Conservation (phyloP, 2,888 invertebrate species). For the Teleogryllus oceanicus region DNA sequence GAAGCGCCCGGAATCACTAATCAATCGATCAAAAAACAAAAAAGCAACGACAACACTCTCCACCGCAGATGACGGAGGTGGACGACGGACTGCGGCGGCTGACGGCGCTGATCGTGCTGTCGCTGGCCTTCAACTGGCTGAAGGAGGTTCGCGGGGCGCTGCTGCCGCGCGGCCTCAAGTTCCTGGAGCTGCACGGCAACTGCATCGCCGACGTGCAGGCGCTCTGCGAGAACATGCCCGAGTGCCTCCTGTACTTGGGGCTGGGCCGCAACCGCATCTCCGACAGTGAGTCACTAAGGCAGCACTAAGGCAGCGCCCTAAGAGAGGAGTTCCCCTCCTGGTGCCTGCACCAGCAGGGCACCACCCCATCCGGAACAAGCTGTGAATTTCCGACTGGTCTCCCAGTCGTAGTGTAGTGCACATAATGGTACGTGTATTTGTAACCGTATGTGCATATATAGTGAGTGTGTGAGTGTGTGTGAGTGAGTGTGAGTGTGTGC, state of each 20-base stretch:
- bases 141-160: slow-evolving; percentile 45
- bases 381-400: too few species aligned
- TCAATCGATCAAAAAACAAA: too few species aligned
- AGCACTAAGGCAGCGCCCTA: not conserved
- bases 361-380: too few species aligned
- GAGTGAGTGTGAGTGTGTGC: too few species aligned
- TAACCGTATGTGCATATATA: too few species aligned
- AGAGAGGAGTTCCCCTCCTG: too few species aligned
- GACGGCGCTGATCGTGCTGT: slow-evolving; percentile 49
- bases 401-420: too few species aligned
- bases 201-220: slow-evolving; percentile 46
- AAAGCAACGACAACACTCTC: too few species aligned
- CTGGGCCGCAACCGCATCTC: slow-evolving; percentile 51
- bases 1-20: too few species aligned
- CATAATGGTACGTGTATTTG: too few species aligned
- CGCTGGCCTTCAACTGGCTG: slow-evolving; percentile 50
- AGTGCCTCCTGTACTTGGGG: slow-evolving; percentile 52
- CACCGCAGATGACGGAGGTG: slow-evolving; percentile 52
- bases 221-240: slow-evolving; percentile 47
- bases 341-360: too few species aligned
- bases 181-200: slow-evolving; percentile 54
- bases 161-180: slow-evolving; percentile 49
- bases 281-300: slow-evolving; percentile 44
- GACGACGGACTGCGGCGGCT: slow-evolving; percentile 49
- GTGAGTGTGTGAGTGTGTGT: too few species aligned